Evolutionary conservation across 1,140 invertebrate genomes (phyloP), one percentile per base, ranked within the genome.

Genomic region (Leucophenga varia): DNA sequence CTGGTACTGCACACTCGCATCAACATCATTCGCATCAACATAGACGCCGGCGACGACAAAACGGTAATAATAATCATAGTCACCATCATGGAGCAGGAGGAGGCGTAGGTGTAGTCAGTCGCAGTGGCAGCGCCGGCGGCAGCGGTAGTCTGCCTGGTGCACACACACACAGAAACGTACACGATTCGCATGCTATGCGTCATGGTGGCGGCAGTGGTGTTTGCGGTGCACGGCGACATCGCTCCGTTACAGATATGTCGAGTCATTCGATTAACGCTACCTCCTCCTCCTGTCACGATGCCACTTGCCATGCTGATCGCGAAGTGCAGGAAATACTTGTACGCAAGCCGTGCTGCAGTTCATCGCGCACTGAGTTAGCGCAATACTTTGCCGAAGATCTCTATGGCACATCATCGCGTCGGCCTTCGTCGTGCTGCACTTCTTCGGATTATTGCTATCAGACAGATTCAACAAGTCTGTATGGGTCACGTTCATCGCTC

Each of bases 371-470:
- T 0, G 64, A 74, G 25, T 32, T 74, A 2, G 69, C 69, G 3
- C 71, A 74, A 37, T 74, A 61, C 30, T 75, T 72, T 37, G 64
- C 64, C 36, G 70, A 73, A 43, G 69, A 71, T 47, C 44, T 73
- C 0, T 71, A 74, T 4, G 70, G 72, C n/a, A 51, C 72, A 0
- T 58, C 65, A 7, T 52, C 61, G 8, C 37, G 64, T 12, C 50
- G 59, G 1, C 72, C 72, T 9, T 72, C 68, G 34, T 72, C 67
- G 13, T 74, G 71, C 21, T 74, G 71, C 54, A 74, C 71, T 22
- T 67, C 68, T 18, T 74, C 71, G 8, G 71, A 74, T 14, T 74
- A 74, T 38, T 74, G 71, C 57, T 74, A 74, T 34, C 71, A 74
- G 30, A 74, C 71, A 12, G 71, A 74, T 44, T 74, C 72, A 1